A percentile compares a stretch with the other conserved stretches of the same genome.
These are phyloP conservation scores for Nephotettix cincticeps DNA, from an alignment of 1,140 invertebrate species.

Conservation along the genomic window DNA sequence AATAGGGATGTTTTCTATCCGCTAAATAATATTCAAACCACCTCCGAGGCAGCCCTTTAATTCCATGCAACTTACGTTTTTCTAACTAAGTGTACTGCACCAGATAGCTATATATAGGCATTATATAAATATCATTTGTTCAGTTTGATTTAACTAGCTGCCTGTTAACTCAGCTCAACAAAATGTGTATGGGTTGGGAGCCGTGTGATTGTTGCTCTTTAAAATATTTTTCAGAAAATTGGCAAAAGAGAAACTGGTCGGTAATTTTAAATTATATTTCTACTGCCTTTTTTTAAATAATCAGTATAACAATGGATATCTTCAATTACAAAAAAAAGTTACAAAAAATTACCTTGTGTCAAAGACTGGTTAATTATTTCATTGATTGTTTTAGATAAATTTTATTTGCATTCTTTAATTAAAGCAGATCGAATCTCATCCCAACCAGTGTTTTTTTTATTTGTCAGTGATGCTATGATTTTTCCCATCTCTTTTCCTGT, in stretches of 20 bases:
- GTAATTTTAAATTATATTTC: background rate
- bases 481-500: background rate
- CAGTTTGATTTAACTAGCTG: background rate
- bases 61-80: background rate
- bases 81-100: background rate
- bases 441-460: no score
- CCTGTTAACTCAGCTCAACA: background rate
- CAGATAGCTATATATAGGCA: background rate
- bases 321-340: background rate
- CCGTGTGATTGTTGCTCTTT: background rate
- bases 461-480: no score
- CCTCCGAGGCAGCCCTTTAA: background rate
- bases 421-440: no score
- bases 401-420: background rate
- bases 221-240: background rate
- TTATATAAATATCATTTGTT: background rate
- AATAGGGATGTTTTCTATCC: background rate
- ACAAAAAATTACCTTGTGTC: background rate
- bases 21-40: background rate
- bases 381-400: background rate
- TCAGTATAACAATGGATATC: background rate
- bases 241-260: background rate
- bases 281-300: constrained; percentile 1
- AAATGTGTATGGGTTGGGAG: background rate
- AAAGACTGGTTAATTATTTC: background rate